Evolutionary conservation across 2,888 invertebrate species (phyloP).

Genomic region (Petrolisthes cinctipes): DNA sequence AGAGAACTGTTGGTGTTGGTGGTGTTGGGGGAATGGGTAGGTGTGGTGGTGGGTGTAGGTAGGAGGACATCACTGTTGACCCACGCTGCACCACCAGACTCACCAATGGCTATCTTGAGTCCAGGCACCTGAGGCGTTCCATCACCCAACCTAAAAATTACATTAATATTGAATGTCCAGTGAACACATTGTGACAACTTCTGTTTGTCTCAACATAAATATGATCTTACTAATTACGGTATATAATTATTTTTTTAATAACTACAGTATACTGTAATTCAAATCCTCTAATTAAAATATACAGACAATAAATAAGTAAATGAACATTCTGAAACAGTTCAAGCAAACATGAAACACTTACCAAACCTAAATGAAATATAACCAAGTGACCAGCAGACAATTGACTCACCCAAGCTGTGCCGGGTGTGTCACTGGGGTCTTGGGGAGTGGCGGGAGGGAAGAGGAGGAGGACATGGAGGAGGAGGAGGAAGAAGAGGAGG

Average conservation of each 20-base stretch:
- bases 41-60: neutral
- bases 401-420: neutral
- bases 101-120: slow-evolving; percentile 26
- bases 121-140: slow-evolving; percentile 20
- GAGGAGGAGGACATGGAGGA: neutral
- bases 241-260: too few relatives aligned
- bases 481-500: slow-evolving; percentile 12
- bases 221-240: too few relatives aligned
- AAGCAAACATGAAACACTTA: too few relatives aligned
- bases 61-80: neutral
- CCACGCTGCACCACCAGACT: neutral
- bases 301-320: too few relatives aligned
- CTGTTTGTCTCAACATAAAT: too few relatives aligned
- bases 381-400: too few relatives aligned
- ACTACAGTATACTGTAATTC: too few relatives aligned
- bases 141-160: slow-evolving; percentile 4
- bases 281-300: too few relatives aligned
- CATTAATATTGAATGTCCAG: neutral
- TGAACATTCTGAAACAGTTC: too few relatives aligned
- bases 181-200: too few relatives aligned
- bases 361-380: too few relatives aligned
- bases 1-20: slow-evolving; percentile 8
- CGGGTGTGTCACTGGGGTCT: neutral
- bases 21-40: slow-evolving; percentile 6
- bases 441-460: neutral